Conservation (phyloP, 2,113 vertebrate genomes). For the Erpornis zantholeuca region DNA sequence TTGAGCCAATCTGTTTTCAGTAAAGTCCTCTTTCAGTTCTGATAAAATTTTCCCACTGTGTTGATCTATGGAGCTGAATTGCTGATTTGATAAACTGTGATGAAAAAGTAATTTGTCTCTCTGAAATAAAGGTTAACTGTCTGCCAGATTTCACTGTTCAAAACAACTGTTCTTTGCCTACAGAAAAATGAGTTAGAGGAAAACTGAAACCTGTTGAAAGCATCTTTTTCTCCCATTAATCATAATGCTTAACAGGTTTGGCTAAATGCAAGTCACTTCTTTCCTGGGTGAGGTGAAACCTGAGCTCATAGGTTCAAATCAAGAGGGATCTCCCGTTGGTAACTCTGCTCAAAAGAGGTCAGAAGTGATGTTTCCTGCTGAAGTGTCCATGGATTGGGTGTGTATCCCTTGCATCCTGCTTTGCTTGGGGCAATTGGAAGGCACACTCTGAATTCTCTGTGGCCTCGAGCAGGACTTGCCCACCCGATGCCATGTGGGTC, state of each 20-base stretch:
- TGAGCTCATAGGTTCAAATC: not conserved
- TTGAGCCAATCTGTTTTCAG: not conserved
- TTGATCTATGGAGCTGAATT: slow-evolving; percentile 17
- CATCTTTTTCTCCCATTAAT: not conserved
- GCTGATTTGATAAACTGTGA: slow-evolving; percentile 56
- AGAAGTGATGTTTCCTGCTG: not conserved
- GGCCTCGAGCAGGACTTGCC: not conserved
- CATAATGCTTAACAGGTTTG: not conserved
- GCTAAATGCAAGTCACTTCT: not conserved
- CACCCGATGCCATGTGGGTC: accelerated
- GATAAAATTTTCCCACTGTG: not conserved
- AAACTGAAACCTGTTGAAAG: not conserved
- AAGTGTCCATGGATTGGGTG: accelerated
- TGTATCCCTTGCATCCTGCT: not conserved
- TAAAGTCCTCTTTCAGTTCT: not conserved
- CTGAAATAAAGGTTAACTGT: slow-evolving; percentile 56
- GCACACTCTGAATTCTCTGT: accelerated
- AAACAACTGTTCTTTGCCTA: slow-evolving; percentile 50
- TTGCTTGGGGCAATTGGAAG: not conserved
- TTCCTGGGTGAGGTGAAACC: not conserved
- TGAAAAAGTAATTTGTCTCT: slow-evolving; percentile 51
- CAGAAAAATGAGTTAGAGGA: slow-evolving; percentile 8
- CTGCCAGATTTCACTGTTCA: slow-evolving; percentile 29
- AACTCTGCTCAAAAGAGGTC: not conserved
- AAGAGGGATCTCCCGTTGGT: not conserved